Evolutionary conservation across 2,113 vertebrate genomes (phyloP), one percentile per base, ranked within the genome.

Genomic region (Rhabdomys dilectus): DNA sequence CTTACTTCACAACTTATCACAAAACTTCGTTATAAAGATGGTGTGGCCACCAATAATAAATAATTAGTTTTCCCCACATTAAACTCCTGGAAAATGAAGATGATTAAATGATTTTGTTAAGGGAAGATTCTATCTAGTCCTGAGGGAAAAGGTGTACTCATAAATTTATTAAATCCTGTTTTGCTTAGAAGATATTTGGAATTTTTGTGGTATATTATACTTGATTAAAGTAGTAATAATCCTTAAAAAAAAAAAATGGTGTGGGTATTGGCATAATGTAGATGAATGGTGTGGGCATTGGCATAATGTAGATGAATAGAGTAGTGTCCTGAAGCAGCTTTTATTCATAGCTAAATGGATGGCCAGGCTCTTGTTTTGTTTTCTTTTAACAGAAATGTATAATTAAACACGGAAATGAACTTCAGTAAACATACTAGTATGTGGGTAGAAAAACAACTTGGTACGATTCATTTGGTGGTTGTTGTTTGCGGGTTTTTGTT

Each of bases 351-450:
- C 70, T 8, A 31, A 29, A 8, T 91, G 7, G 51, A 53, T 80
- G 45, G 11, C 60, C 58, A 93, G 1, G 4, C 64, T 72, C 90
- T 95, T 64, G 62, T 64, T 64, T 62, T 62, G 60, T 70, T 84
- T 45, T 64, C 6, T 42, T 86, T 86, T 94, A 15, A 88, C 51
- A 88, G 21, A 82, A 84, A 7, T 73, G 16, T 39, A 22, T 62
- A 62, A 93, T 95, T 95, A 34, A 89, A 9, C 36, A 91, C 11
- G 19, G 45, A 87, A 84, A 66, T 82, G 31, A 88, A 85, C 60
- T 91, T 85, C 22, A 70, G 64, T 72, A 66, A 26, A 68, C 17
- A 56, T 12, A 56, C 21, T 22, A 24, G 11, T 62, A 2, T 85
- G n/a, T 7, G 29, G 13, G 24, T 17, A 84, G 81, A 58, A 84